Evolutionary conservation across 2,888 invertebrate species (phyloP).

Genomic region (Zonitis immaculata): DNA sequence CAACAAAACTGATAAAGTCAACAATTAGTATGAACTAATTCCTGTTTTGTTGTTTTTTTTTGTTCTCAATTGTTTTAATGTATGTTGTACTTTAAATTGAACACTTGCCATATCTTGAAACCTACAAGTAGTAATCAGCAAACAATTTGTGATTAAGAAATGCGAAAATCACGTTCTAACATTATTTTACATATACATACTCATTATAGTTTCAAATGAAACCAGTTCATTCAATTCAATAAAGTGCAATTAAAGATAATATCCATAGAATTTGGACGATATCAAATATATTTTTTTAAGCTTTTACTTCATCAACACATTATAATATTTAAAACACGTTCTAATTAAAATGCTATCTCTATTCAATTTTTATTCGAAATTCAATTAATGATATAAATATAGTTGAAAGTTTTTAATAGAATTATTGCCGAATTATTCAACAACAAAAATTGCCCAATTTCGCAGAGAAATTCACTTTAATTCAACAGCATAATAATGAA

Average conservation of each 20-base stretch:
- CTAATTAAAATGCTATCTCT: too few species aligned
- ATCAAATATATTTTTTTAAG: too few species aligned
- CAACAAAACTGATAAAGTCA: conserved; percentile 12
- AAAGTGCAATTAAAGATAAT: neutral
- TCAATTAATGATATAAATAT: neutral
- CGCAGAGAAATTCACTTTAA: conserved; percentile 11
- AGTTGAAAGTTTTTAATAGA: neutral
- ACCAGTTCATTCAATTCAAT: neutral
- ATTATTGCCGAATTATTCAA: too few species aligned
- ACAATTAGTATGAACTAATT: conserved; percentile 16
- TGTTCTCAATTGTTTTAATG: conserved; percentile 16
- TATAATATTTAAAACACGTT: neutral
- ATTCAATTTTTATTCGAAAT: too few species aligned
- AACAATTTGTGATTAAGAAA: neutral
- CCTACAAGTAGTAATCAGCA: neutral
- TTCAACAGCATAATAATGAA: conserved; percentile 1
- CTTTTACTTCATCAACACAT: neutral
- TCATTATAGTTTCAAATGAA: too few species aligned
- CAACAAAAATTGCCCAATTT: too few species aligned
- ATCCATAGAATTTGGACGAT: too few species aligned
- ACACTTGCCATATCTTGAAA: neutral
- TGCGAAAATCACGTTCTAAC: neutral
- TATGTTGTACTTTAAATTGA: neutral
- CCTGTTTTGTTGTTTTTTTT: conserved; percentile 4
- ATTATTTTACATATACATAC: neutral